Conservation (phyloP, 2,888 invertebrate genomes). For the Drosophila meridiana region DNA sequence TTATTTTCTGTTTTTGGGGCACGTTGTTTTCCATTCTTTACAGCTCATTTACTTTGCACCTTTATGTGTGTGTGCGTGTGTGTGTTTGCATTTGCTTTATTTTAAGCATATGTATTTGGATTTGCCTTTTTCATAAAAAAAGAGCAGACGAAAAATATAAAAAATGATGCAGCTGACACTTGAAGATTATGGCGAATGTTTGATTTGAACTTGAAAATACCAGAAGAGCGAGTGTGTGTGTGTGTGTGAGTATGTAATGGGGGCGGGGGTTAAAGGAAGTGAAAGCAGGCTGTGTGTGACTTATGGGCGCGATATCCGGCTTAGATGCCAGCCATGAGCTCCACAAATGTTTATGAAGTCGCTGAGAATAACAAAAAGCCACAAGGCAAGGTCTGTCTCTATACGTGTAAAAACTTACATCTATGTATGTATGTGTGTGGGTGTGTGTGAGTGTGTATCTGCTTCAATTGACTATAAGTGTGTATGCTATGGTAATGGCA, state of each 20-base stretch:
- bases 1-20: slow-evolving; percentile 28
- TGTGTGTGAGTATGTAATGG: background rate
- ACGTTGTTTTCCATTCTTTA: slow-evolving; percentile 32
- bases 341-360: slow-evolving; percentile 62
- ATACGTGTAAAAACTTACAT: slow-evolving; percentile 2
- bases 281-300: slow-evolving; percentile 53
- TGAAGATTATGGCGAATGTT: slow-evolving; percentile 75
- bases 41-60: slow-evolving; percentile 77
- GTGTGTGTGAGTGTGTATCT: slow-evolving; percentile 11
- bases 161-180: slow-evolving; percentile 71
- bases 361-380: slow-evolving; percentile 28
- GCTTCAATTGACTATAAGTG: slow-evolving; percentile 66
- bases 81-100: slow-evolving; percentile 40
- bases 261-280: slow-evolving; percentile 48
- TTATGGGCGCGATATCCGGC: slow-evolving; percentile 69
- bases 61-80: slow-evolving; percentile 29
- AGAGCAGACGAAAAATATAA: slow-evolving; percentile 14
- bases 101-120: slow-evolving; percentile 48
- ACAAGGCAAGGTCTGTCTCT: slow-evolving; percentile 14
- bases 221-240: slow-evolving; percentile 1
- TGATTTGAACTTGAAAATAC: slow-evolving; percentile 76
- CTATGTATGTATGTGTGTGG: slow-evolving; percentile 1
- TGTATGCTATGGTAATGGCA: slow-evolving; percentile 59
- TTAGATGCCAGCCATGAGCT: slow-evolving; percentile 42
- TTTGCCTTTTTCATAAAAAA: slow-evolving; percentile 41